Percentiles rank a stretch among this genome's conserved stretches.
Evolutionary conservation across 2,113 vertebrate species (phyloP).

Genomic region (Chaenogobius annularis): DNA sequence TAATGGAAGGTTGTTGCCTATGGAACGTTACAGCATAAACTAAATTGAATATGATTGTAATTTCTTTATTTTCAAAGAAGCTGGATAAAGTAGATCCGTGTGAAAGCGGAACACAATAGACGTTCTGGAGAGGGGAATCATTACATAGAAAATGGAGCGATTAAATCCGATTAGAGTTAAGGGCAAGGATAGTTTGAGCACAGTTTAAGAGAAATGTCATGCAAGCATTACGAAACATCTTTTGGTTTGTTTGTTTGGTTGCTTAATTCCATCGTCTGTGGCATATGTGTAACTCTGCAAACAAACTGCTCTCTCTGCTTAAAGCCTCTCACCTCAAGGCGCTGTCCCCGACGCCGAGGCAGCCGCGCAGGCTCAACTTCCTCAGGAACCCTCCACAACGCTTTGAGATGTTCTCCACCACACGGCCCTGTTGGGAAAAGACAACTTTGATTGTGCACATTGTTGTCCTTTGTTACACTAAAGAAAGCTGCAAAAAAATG

Average conservation of each 20-base stretch:
- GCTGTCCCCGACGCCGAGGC: constrained; percentile 93
- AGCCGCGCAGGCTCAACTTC: constrained; percentile 92
- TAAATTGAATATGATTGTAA: background rate
- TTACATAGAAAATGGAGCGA: background rate
- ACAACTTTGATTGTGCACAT: no score
- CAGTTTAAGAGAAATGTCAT: background rate
- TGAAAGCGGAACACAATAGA: background rate
- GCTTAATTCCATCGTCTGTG: background rate
- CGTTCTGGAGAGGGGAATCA: background rate
- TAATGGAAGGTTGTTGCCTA: background rate
- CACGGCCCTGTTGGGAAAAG: constrained; percentile 83
- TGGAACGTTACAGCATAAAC: background rate
- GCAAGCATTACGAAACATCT: background rate
- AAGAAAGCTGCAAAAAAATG: no score
- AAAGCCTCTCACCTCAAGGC: constrained; percentile 84
- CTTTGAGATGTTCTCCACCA: constrained; percentile 99
- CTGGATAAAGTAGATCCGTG: background rate
- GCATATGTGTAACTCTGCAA: background rate
- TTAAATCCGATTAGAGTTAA: background rate
- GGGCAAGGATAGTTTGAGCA: background rate
- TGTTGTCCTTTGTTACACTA: no score
- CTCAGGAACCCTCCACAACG: constrained; percentile 96
- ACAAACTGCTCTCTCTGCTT: background rate
- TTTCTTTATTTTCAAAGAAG: background rate
- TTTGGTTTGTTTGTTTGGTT: background rate